Percentiles rank a stretch among this genome's conserved stretches.
These are phyloP conservation scores for Chalcosyrphus nemorum DNA, from an alignment of 2,888 invertebrate species.

Conservation along the genomic window DNA sequence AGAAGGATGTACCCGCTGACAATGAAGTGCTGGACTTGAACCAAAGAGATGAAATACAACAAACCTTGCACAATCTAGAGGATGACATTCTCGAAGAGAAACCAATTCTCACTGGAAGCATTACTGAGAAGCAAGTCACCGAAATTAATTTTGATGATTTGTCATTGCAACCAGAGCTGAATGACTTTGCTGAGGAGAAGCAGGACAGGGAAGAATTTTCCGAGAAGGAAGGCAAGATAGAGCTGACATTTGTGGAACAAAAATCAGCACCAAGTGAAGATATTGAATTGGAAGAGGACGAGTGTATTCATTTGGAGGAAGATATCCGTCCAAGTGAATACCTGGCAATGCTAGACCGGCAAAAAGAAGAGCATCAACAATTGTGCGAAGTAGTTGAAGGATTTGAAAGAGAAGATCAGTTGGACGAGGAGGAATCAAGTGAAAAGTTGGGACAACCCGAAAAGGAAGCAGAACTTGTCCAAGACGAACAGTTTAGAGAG, in stretches of 20 bases:
- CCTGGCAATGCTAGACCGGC: conserved; percentile 45
- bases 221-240: conserved; percentile 50
- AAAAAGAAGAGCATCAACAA: conserved; percentile 36
- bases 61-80: conserved; percentile 52
- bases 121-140: neutral
- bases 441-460: neutral
- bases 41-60: conserved; percentile 61
- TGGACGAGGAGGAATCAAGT: conserved; percentile 5
- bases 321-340: conserved; percentile 55
- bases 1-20: conserved; percentile 20
- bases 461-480: neutral
- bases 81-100: conserved; percentile 65
- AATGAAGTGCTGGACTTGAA: conserved; percentile 43
- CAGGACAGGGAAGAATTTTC: conserved; percentile 56
- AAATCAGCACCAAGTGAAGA: conserved; percentile 25
- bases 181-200: conserved; percentile 56
- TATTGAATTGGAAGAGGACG: conserved; percentile 57
- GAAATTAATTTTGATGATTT: conserved; percentile 26
- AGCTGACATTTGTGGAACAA: conserved; percentile 26
- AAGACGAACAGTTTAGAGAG: too few species aligned
- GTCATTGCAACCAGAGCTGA: neutral
- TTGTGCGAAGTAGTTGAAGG: conserved; percentile 32
- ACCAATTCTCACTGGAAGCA: conserved; percentile 56
- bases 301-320: conserved; percentile 61
- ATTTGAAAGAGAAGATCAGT: conserved; percentile 25